Conservation (phyloP, 1,140 invertebrate species). For the Psilanteris sp. region DNA sequence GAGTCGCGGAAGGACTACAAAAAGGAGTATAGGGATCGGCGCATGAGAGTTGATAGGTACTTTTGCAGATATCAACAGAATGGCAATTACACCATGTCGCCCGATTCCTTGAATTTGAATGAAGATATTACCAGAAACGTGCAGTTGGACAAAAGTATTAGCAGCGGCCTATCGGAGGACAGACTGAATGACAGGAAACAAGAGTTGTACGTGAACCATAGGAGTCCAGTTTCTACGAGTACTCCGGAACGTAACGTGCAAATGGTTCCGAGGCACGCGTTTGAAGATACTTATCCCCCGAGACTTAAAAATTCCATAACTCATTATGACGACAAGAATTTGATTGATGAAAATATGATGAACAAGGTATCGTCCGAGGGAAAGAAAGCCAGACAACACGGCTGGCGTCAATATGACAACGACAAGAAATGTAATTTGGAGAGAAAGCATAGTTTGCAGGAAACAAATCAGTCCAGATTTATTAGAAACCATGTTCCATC, state of each 20-base stretch:
- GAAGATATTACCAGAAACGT: slow-evolving; percentile 77
- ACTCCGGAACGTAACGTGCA: slow-evolving; percentile 72
- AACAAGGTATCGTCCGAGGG: slow-evolving; percentile 63
- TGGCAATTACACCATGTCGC: slow-evolving; percentile 74
- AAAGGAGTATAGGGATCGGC: slow-evolving; percentile 71
- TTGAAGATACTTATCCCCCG: slow-evolving; percentile 35
- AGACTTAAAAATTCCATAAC: slow-evolving; percentile 50
- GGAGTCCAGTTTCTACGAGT: slow-evolving; percentile 70
- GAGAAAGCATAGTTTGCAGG: slow-evolving; percentile 76
- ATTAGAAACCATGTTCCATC: slow-evolving; percentile 72
- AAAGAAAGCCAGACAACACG: slow-evolving; percentile 61
- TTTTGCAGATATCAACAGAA: slow-evolving; percentile 75
- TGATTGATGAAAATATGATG: slow-evolving; percentile 70
- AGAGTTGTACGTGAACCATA: slow-evolving; percentile 70
- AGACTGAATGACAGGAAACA: slow-evolving; percentile 74
- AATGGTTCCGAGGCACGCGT: slow-evolving; percentile 53
- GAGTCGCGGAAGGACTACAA: slow-evolving; percentile 74
- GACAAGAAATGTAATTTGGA: slow-evolving; percentile 67
- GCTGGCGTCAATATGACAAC: slow-evolving; percentile 52
- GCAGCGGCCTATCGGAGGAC: slow-evolving; percentile 72
- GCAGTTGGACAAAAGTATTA: slow-evolving; percentile 72
- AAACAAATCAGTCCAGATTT: slow-evolving; percentile 67
- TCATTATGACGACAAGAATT: slow-evolving; percentile 69
- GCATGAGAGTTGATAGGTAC: slow-evolving; percentile 70
- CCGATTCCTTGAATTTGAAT: slow-evolving; percentile 76